Evolutionary conservation across 2,797 vertebrate species (phyloP), one percentile per base, ranked within the genome.

Genomic region (Heliangelus exortis): DNA sequence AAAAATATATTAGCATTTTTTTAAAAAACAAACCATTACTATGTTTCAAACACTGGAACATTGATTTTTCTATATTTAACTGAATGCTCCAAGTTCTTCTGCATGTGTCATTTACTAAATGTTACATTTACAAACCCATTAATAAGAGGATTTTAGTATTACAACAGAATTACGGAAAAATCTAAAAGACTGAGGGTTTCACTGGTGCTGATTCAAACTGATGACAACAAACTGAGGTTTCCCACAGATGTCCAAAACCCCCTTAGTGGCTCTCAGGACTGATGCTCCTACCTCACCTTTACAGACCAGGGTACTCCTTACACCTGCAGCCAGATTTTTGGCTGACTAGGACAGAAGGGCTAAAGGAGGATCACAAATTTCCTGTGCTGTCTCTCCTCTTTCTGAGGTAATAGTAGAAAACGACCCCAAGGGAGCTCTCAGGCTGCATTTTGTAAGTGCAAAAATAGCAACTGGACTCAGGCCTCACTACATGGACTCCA

Each of bases 21-120:
- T 45, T 7, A 28, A 59, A 55, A 77, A 58, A 7, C 34, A 10
- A 53, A 28, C 65, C 17, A 11, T 57, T 78, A 10, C 21, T 55
- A 0, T 31, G 29, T 87, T 95, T 89, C 72, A 68, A 90, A 34
- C 7, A 47, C 23, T 23, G 5, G 1, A 12, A 61, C 0, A 1
- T n/a, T 71, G 26, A 43, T 90, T 95, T 92, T 57, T 16, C 36
- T 87, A 33, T 36, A 34, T 82, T 77, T 77, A 25, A 9, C 11
- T 77, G 59, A 78, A 57, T 74, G 31, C 12, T 82, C 26, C 55
- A 50, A 21, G 16, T 57, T 83, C 23, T 79, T 26, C n/a, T n/a
- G 7, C 20, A 61, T 0, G 0, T 83, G 36, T 9, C 15, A n/a
- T 68, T 77, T 74, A 47, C 47, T 10, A 3, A 25, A 47, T n/a